phyloP scores from a whole-genome alignment of 2,888 invertebrate species.

The Trilocha varians region DNA sequence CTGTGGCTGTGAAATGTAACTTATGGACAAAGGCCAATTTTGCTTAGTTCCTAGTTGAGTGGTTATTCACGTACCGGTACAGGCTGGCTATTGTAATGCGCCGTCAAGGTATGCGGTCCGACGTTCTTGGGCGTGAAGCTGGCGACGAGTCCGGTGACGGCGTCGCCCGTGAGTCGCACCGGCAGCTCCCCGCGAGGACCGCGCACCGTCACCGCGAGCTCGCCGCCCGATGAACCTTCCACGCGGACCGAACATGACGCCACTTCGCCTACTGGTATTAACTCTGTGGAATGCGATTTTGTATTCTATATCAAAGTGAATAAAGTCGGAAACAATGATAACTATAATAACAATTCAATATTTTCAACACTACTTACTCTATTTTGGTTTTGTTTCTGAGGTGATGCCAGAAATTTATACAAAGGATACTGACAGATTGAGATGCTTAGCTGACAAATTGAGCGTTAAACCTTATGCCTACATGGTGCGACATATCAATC shows the following conservation, averaged over 20 bases:
- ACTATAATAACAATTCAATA: neutral
- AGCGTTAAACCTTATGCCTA: too few species aligned
- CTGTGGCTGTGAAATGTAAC: neutral
- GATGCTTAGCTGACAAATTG: too few species aligned
- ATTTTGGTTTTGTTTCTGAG: too few species aligned
- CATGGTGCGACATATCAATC: too few species aligned
- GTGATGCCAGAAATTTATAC: too few species aligned
- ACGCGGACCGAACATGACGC: conserved; percentile 67
- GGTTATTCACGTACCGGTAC: conserved; percentile 70
- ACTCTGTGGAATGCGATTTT: too few species aligned
- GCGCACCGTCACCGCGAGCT: conserved; percentile 90
- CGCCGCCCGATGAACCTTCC: conserved; percentile 79
- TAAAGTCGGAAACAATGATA: neutral
- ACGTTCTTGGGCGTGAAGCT: conserved; percentile 94
- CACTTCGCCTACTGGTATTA: conserved; percentile 84
- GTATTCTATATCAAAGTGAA: conserved; percentile 7
- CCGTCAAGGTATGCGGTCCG: conserved; percentile 92
- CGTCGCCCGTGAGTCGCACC: conserved; percentile 90
- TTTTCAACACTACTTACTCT: too few species aligned
- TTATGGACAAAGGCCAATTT: neutral
- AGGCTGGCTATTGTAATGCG: conserved; percentile 91
- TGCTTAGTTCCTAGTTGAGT: neutral
- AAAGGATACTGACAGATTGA: too few species aligned
- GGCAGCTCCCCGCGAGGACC: conserved; percentile 91
- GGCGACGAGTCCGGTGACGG: conserved; percentile 89